Base-by-base conservation (phyloP, 2,888 invertebrate genomes). In the Erebia epiphron region DNA sequence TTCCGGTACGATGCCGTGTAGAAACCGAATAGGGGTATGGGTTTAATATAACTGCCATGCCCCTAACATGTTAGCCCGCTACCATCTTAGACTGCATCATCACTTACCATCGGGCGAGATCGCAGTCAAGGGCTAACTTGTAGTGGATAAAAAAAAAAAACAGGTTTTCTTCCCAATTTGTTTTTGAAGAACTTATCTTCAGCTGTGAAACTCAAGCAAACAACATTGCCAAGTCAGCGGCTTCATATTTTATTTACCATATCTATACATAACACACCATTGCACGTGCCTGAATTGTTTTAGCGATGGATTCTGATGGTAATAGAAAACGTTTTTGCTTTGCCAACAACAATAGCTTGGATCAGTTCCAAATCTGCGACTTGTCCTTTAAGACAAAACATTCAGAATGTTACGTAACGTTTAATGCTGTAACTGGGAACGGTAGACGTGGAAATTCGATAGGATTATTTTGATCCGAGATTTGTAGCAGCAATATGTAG, bases 331-430 rank as follows among this genome's bases (percentile, higher is more conserved):
- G 73, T 73, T 74, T 74, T 74, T 71, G 74, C 68, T 71, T 35
- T 72, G 64, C 60, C 69, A 65, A 70, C 68, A 68, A 74, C 74
- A 74, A 74, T 73, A 65, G 73, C 65, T 74, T 74, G 74, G 74
- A 68, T 69, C 67, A 13, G 61, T 69, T 67, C 74, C 74, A 74
- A 74, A 73, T 74, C 74, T 68, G 16, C 52, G 67, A 69, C 50
- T 67, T 73, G 70, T 74, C 73, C 68, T 73, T 74, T 70, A 67
- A 71, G 68, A 69, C 67, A 69, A 64, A 73, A 71, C 67, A 67
- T 68, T 66, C 67, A 26, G 70, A 66, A 69, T 70, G 46, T 67
- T 67, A 67, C 57, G 64, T 72, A 66, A 71, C 49, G 67, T 57
- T 43, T 56, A 52, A 43, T 62, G 54, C n/a, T 62, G 56, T 68